These are phyloP conservation scores for Dicaeum eximium DNA, from an alignment of 2,113 vertebrate species.

Conservation along the genomic window DNA sequence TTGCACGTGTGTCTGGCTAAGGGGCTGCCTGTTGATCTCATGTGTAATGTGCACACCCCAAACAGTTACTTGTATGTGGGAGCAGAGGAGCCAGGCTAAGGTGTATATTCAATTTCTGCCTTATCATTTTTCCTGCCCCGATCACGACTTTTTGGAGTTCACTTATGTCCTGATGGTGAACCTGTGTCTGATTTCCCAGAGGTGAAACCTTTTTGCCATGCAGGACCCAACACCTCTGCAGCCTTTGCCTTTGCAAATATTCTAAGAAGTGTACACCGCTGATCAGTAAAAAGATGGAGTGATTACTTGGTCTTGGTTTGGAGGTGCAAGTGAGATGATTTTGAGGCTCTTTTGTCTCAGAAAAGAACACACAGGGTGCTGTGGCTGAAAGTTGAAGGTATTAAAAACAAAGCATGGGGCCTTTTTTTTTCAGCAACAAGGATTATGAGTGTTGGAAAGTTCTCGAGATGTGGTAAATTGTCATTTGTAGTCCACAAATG, in stretches of 20 bases:
- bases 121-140: not conserved
- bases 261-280: not conserved
- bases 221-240: not conserved
- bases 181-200: not conserved
- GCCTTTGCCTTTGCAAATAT: not conserved
- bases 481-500: not conserved
- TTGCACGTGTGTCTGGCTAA: not conserved
- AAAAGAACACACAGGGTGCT: not conserved
- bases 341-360: not conserved
- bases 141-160: not conserved
- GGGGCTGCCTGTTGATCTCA: not conserved
- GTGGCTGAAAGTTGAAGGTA: not conserved
- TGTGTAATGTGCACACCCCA: not conserved
- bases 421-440: not conserved
- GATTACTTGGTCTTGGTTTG: not conserved
- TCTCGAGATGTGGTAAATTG: not conserved
- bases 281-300: not conserved
- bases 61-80: not conserved
- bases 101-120: not conserved
- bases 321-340: not conserved
- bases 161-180: not conserved
- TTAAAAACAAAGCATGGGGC: not conserved
- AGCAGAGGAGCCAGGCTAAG: not conserved
- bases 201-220: not conserved
- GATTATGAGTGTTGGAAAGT: not conserved